Evolutionary conservation across 2,888 invertebrate species (phyloP).

Genomic region (Cantharis flavilabris): DNA sequence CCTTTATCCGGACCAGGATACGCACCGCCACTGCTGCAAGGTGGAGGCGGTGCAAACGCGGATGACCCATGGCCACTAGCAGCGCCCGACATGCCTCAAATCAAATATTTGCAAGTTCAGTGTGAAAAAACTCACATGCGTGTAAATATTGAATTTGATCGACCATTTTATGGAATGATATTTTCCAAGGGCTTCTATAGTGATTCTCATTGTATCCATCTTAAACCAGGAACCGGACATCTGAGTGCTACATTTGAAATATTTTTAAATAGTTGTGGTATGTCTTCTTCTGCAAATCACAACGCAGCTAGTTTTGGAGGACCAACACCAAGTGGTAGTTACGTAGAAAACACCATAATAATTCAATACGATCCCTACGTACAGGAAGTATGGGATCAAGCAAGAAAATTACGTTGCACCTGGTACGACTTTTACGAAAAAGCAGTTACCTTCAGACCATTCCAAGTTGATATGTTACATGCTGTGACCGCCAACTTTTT

Average conservation of each 20-base stretch:
- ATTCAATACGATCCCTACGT: constrained; percentile 95
- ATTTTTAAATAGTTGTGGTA: constrained; percentile 90
- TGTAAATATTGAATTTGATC: constrained; percentile 92
- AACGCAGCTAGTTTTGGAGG: constrained; percentile 82
- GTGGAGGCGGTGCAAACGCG: constrained; percentile 53
- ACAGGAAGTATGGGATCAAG: constrained; percentile 95
- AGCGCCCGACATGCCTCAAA: constrained; percentile 88
- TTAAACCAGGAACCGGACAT: constrained; percentile 89
- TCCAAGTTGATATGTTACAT: constrained; percentile 95
- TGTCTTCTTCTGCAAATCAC: constrained; percentile 91
- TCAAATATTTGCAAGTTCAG: constrained; percentile 91
- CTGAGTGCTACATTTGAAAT: constrained; percentile 92
- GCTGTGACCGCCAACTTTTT: constrained; percentile 95
- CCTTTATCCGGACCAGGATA: constrained; percentile 59
- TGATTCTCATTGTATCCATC: constrained; percentile 87
- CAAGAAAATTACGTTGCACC: constrained; percentile 87
- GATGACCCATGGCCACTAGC: constrained; percentile 90
- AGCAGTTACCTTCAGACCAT: constrained; percentile 91
- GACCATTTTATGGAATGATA: constrained; percentile 95
- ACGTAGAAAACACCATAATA: constrained; percentile 93
- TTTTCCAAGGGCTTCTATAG: constrained; percentile 94
- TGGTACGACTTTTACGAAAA: constrained; percentile 98
- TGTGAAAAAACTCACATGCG: constrained; percentile 96
- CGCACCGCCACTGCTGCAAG: constrained; percentile 51
- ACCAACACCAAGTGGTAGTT: constrained; percentile 89